A percentile compares a stretch with the other conserved stretches of the same genome.
These are phyloP conservation scores for Cygnus buccinator DNA, from an alignment of 2,113 vertebrate species.

Conservation along the genomic window DNA sequence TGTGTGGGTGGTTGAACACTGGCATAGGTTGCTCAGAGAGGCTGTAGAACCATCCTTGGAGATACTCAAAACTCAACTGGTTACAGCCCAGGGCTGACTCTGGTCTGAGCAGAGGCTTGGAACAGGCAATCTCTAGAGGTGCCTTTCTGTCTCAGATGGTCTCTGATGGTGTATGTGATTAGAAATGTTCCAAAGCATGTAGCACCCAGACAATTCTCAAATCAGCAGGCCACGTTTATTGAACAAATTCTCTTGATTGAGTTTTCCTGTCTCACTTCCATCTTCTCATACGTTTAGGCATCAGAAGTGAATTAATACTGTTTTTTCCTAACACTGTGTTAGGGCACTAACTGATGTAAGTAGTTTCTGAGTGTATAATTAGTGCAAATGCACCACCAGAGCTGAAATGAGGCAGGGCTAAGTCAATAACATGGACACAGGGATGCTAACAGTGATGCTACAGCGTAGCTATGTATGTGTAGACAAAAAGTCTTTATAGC, in stretches of 20 bases:
- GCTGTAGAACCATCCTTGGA: neutral
- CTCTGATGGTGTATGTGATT: neutral
- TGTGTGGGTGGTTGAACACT: neutral
- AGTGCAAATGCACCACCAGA: neutral
- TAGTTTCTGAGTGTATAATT: neutral
- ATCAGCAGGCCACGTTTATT: neutral
- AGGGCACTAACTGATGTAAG: neutral
- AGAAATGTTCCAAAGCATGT: neutral
- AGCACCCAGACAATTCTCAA: neutral
- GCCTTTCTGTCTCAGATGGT: neutral
- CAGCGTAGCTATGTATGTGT: neutral
- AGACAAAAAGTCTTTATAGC: neutral
- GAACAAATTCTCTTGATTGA: neutral
- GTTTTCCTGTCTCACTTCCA: neutral
- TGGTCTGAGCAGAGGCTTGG: neutral
- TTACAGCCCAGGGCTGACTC: neutral
- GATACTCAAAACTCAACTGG: neutral
- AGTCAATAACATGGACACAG: neutral
- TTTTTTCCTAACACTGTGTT: neutral
- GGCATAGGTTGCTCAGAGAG: neutral
- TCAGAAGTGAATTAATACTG: neutral
- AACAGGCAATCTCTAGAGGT: rapidly evolving
- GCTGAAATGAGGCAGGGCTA: neutral
- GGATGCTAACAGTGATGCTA: neutral
- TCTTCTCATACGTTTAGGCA: neutral